These are phyloP conservation scores for Pissodes strobi DNA, from an alignment of 1,140 invertebrate genomes.

Conservation along the genomic window DNA sequence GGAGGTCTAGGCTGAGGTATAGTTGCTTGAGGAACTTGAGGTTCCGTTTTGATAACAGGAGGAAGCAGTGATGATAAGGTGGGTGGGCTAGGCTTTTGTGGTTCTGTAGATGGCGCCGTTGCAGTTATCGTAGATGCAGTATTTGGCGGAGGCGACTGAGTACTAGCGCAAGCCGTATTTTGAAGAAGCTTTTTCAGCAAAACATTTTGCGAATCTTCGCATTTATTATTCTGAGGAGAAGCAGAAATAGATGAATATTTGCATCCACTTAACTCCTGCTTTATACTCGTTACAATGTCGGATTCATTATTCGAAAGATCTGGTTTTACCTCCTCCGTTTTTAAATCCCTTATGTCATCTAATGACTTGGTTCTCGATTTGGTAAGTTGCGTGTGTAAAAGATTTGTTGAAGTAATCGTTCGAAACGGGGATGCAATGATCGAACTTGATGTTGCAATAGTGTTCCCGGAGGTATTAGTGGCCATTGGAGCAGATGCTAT, in stretches of 20 bases:
- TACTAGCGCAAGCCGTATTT: slow-evolving; percentile 73
- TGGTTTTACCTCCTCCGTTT: slow-evolving; percentile 27
- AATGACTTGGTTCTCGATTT: slow-evolving; percentile 43
- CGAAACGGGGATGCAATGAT: slow-evolving; percentile 35
- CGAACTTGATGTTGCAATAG: slow-evolving; percentile 12
- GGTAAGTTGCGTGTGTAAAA: slow-evolving; percentile 62
- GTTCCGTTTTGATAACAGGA: slow-evolving; percentile 51
- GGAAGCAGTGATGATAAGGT: slow-evolving; percentile 59
- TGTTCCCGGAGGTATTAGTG: slow-evolving; percentile 10
- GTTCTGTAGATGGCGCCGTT: slow-evolving; percentile 70
- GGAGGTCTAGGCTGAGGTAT: slow-evolving; percentile 27
- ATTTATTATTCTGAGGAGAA: slow-evolving; percentile 51
- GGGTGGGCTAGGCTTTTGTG: slow-evolving; percentile 72
- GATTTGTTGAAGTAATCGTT: slow-evolving; percentile 47
- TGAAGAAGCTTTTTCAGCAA: slow-evolving; percentile 87
- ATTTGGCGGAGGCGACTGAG: slow-evolving; percentile 58
- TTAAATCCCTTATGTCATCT: slow-evolving; percentile 42
- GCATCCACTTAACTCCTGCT: slow-evolving; percentile 55
- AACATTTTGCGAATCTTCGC: slow-evolving; percentile 85
- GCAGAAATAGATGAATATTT: slow-evolving; percentile 46
- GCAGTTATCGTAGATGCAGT: slow-evolving; percentile 58
- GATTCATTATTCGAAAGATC: slow-evolving; percentile 13
- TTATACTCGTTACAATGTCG: slow-evolving; percentile 28
- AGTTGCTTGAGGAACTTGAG: slow-evolving; percentile 3
- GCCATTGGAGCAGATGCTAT: slow-evolving; percentile 26